Conservation (phyloP, 2,113 vertebrate genomes). For the Nannobrachium achirus region DNA sequence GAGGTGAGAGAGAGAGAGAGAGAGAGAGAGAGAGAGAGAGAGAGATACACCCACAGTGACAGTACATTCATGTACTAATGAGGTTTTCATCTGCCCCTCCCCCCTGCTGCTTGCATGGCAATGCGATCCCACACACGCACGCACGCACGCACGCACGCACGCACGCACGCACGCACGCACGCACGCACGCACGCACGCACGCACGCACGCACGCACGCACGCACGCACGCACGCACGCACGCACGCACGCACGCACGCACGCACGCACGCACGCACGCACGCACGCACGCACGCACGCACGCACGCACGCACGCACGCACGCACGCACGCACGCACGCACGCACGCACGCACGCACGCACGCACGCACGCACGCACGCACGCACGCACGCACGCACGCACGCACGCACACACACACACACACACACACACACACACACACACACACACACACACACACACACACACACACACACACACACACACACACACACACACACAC, state of each 20-base stretch:
- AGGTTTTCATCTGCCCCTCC: conserved; percentile 24
- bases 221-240: no score
- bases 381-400: conserved; percentile 10
- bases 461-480: background rate
- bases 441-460: conserved; percentile 12
- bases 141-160: conserved; percentile 2
- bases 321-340: no score
- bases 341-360: background rate
- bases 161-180: conserved; percentile 16
- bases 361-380: conserved; percentile 9
- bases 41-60: no score
- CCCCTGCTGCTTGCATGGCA: background rate
- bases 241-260: no score
- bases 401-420: no score
- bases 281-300: no score
- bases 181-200: no score
- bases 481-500: background rate
- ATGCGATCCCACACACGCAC: background rate
- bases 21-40: conserved; percentile 25
- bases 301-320: no score
- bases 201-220: no score
- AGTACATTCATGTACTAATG: conserved; percentile 14
- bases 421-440: background rate
- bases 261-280: no score
- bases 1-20: conserved; percentile 9